Evolutionary conservation across 2,888 invertebrate species (phyloP), one percentile per base, ranked within the genome.

Genomic region (Eupeodes luniger): DNA sequence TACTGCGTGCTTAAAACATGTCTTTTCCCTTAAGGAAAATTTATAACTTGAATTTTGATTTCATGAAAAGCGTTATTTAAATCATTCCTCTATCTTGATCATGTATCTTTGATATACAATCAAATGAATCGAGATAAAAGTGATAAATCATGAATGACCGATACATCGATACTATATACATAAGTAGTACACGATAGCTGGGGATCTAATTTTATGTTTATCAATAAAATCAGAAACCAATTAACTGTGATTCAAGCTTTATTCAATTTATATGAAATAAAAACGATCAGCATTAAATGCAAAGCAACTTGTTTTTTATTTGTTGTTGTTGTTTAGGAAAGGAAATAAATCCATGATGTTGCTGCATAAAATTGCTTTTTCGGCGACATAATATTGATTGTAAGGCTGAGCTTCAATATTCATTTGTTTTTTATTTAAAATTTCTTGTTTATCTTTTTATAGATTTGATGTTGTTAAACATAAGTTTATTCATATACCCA

Each of bases 81-180:
- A 86, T 86, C 44, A 34, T 11, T 34, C 27, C 10, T 49, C 36
- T 75, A 82, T 82, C 86, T 47, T 4, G 5, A 49, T 78, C 62
- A 74, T 74, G 16, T 10, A 75, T 86, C 79, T 75, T 76, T 40
- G 75, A 79, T 75, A 82, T 47, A 82, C 53, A 79, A 82, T 86
- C 85, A 67, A 75, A 74, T 11, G 69, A 64, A 36, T 27, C 74
- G 64, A 78, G 75, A 86, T 81, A 74, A 66, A 77, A 49, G 59
- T 64, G 49, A 81, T 86, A 86, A 78, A 82, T 86, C 86, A 86
- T 66, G 44, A 57, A 78, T 19, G 78, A 75, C 62, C 53, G 82
- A 64, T 70, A 66, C 69, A 47, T 57, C 64, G 47, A 66, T 51
- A 27, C 27, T 27, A 27, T 19, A 19, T 19, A 19, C 70, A 44